These are phyloP conservation scores for Leptopilina clavipes DNA, from an alignment of 1,140 invertebrate genomes.

Conservation along the genomic window DNA sequence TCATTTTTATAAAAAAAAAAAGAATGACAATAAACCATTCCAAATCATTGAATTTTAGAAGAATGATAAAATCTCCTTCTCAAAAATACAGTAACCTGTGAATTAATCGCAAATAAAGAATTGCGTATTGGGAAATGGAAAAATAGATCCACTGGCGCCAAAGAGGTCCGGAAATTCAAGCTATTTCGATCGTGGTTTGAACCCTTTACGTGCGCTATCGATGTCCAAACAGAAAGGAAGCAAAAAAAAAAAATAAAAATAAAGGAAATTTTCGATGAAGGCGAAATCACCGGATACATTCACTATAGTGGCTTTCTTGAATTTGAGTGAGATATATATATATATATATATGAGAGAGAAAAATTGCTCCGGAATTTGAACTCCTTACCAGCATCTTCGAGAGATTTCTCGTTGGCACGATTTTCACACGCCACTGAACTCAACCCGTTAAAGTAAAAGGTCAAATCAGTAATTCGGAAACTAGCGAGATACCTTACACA, in stretches of 20 bases:
- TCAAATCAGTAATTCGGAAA: slow-evolving; percentile 21
- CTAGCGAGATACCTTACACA: neutral
- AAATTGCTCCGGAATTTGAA: slow-evolving; percentile 18
- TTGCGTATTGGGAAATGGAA: slow-evolving; percentile 39
- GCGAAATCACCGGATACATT: neutral
- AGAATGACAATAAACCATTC: too few species aligned
- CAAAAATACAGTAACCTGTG: too few species aligned
- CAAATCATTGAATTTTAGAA: too few species aligned
- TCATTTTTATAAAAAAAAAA: too few species aligned
- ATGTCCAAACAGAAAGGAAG: neutral
- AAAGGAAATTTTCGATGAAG: neutral
- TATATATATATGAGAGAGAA: too few species aligned
- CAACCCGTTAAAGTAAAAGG: slow-evolving; percentile 1
- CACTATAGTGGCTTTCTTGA: slow-evolving; percentile 5
- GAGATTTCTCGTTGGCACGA: slow-evolving; percentile 12
- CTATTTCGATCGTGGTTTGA: slow-evolving; percentile 51
- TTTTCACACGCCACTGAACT: slow-evolving; percentile 22
- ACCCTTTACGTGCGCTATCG: slow-evolving; percentile 32
- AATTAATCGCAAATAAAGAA: neutral
- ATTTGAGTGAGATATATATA: neutral
- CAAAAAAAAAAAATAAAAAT: slow-evolving; percentile 17
- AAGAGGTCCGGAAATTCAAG: slow-evolving; percentile 49
- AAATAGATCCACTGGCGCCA: slow-evolving; percentile 55
- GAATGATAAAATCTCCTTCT: too few species aligned
- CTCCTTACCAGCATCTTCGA: neutral